Base-by-base conservation (phyloP, 2,888 invertebrate genomes). In the Chydorus sphaericus region DNA sequence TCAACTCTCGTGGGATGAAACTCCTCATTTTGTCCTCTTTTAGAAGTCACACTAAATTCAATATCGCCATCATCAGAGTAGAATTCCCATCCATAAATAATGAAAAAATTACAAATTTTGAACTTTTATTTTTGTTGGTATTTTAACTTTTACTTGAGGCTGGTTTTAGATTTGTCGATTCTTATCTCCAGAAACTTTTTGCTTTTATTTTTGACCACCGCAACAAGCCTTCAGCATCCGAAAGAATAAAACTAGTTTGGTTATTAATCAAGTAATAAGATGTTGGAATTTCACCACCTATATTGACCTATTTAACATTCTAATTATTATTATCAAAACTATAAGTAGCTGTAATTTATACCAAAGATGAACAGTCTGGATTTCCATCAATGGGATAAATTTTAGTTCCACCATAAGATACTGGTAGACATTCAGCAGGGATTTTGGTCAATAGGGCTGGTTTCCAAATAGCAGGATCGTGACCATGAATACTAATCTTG, bases 31-130 rank as follows among this genome's bases (percentile, higher is more conserved):
- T 20, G n/a, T 14, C 20, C 52, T 33, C 23, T 3, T 55, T 78
- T 75, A 31, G 80, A 77, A 23, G 23, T 26, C 51, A 93, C 79
- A 14, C 84, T 80, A 70, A 92, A 93, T 65, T 85, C 85, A 55
- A 93, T 88, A 66, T 93, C 93, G 69, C 89, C 85, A 57, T 78
- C 83, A 62, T 88, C 85, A 0, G 89, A 83, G 58, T 82, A 80
- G 65, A 90, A 87, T 62, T 90, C 89, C 92, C 92, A 93, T 63
- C 91, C 91, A 14, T 33, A 14, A 33, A 14, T 10, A 33, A 33
- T 8, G 14, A 33, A 33, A 10, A 10, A 10, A 10, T 10, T 10
- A 33, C 14, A 33, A 33, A 33, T 33, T 14, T 33, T n/a, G n/a
- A n/a, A n/a, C n/a, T n/a, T n/a, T n/a, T n/a, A n/a, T n/a, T n/a